Percentiles rank a stretch among this genome's conserved stretches.
Conservation (phyloP, 2,888 invertebrate genomes). For the Sarcophaga variegata region DNA sequence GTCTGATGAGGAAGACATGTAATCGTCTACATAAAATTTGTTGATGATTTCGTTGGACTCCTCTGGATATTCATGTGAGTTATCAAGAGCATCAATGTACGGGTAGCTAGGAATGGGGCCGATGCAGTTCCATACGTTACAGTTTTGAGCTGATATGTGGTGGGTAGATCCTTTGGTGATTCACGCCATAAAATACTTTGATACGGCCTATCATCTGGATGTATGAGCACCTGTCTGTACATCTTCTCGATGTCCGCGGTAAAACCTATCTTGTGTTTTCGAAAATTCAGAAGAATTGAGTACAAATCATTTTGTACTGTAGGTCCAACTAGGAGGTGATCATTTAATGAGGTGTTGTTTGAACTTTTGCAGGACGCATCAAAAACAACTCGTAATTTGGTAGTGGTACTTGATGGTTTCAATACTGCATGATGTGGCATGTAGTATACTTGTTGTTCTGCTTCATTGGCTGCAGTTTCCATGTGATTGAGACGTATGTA, state of each 20-base stretch:
- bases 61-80: conserved; percentile 32
- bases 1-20: conserved; percentile 62
- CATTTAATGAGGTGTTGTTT: conserved; percentile 56
- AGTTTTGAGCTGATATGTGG: conserved; percentile 40
- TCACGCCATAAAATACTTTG: conserved; percentile 57
- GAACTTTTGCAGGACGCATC: conserved; percentile 57
- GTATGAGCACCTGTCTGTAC: conserved; percentile 46
- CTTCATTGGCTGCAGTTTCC: conserved; percentile 5
- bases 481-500: conserved; percentile 51
- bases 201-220: conserved; percentile 29
- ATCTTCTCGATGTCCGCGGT: conserved; percentile 59
- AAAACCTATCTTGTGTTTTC: conserved; percentile 30
- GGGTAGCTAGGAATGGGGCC: conserved; percentile 53
- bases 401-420: conserved; percentile 58
- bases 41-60: conserved; percentile 27
- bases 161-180: not conserved
- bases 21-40: conserved; percentile 42
- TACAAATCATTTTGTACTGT: conserved; percentile 56
- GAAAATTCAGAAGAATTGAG: conserved; percentile 47
- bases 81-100: conserved; percentile 41
- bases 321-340: conserved; percentile 54
- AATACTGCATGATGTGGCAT: conserved; percentile 62
- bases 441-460: conserved; percentile 24
- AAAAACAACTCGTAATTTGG: conserved; percentile 59
- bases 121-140: conserved; percentile 51